These are phyloP conservation scores for Microchrysa polita DNA, from an alignment of 2,888 invertebrate genomes.

Conservation along the genomic window DNA sequence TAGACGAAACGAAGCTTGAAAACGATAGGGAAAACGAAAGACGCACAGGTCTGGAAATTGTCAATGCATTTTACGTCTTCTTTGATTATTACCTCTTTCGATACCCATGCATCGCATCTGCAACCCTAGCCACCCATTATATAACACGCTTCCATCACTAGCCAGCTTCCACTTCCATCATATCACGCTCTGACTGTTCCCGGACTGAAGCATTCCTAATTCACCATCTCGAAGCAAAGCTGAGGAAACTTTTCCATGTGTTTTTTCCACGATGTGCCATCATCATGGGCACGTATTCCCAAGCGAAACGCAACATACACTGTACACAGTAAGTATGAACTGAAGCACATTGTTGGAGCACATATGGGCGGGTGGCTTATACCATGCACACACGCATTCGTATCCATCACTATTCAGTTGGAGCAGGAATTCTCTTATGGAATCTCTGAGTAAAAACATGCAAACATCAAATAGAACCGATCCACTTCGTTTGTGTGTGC, in stretches of 20 bases:
- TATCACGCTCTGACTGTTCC: constrained; percentile 6
- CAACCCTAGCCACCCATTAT: not conserved
- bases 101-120: no score
- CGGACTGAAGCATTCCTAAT: constrained; percentile 8
- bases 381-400: not conserved
- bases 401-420: constrained; percentile 13
- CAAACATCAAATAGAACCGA: not conserved
- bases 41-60: no score
- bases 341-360: not conserved
- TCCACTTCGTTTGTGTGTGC: not conserved
- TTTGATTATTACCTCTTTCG: no score
- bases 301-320: no score
- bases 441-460: constrained; percentile 20
- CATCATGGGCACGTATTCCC: no score
- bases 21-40: no score
- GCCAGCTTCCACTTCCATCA: constrained; percentile 12
- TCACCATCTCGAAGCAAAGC: constrained; percentile 14
- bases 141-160: not conserved
- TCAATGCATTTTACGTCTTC: no score
- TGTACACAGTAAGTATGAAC: not conserved
- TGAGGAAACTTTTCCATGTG: constrained; percentile 17
- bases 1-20: no score
- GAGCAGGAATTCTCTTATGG: not conserved
- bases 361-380: not conserved
- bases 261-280: not conserved